A percentile compares a stretch with the other conserved stretches of the same genome.
Conservation (phyloP, 2,888 invertebrate genomes). For the Acanthopleura granulata region DNA sequence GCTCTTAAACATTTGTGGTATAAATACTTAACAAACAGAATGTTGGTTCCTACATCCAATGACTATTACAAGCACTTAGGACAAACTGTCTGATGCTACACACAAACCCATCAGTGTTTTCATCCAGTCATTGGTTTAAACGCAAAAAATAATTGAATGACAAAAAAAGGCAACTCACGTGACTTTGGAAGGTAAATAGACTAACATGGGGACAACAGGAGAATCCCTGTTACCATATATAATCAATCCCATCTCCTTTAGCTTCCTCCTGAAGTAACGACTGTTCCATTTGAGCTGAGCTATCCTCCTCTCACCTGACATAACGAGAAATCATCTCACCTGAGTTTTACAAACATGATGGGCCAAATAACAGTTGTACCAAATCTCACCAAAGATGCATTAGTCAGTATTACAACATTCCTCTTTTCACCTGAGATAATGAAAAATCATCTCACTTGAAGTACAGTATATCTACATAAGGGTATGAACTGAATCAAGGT, state of each 20-base stretch:
- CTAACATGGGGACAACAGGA: slow-evolving; percentile 95
- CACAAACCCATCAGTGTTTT: background rate
- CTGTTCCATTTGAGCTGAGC: slow-evolving; percentile 84
- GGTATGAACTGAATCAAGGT: no score
- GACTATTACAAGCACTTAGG: no score
- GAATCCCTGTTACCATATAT: slow-evolving; percentile 93
- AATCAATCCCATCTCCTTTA: slow-evolving; percentile 91
- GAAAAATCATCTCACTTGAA: background rate
- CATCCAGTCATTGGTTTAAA: no score
- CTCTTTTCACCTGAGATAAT: background rate
- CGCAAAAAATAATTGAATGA: background rate
- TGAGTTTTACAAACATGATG: background rate
- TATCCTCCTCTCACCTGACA: slow-evolving; percentile 74
- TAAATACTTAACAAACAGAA: no score
- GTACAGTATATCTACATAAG: no score
- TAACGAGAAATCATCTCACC: background rate
- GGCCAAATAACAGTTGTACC: background rate
- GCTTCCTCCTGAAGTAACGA: slow-evolving; percentile 81
- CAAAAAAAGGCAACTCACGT: slow-evolving; percentile 74
- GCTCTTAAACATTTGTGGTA: no score
- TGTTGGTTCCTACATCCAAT: no score
- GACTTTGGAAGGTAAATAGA: slow-evolving; percentile 95
- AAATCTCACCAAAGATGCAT: background rate
- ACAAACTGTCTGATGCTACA: background rate
- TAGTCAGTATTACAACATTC: no score